A percentile compares a stretch with the other conserved stretches of the same genome.
phyloP scores from a whole-genome alignment of 2,797 vertebrate species.

The Cynodonichthys magdalenae region DNA sequence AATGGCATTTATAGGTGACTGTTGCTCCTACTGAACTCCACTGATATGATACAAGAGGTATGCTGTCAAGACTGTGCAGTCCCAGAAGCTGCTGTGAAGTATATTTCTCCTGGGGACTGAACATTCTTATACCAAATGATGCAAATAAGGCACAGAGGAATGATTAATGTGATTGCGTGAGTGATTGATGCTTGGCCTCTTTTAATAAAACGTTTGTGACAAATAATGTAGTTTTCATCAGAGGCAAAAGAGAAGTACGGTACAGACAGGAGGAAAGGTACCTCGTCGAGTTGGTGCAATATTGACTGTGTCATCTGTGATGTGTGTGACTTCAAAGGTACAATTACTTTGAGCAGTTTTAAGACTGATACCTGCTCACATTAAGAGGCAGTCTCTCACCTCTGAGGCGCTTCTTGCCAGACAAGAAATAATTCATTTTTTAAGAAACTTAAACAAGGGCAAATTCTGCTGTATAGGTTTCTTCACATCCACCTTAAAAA shows the following conservation, averaged over 20 bases:
- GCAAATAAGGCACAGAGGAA: constrained; percentile 69
- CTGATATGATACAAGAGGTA: constrained; percentile 60
- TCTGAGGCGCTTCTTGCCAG: constrained; percentile 80
- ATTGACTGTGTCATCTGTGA: constrained; percentile 80
- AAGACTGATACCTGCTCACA: constrained; percentile 82
- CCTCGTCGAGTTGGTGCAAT: constrained; percentile 78
- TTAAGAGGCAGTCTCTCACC: constrained; percentile 79
- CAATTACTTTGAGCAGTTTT: constrained; percentile 83
- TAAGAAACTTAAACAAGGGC: constrained; percentile 73
- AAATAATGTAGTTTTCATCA: constrained; percentile 70
- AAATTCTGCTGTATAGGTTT: constrained; percentile 70
- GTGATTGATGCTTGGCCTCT: constrained; percentile 75
- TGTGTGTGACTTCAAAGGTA: constrained; percentile 82
- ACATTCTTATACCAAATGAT: constrained; percentile 64
- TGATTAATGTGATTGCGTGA: constrained; percentile 78
- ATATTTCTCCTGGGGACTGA: constrained; percentile 63
- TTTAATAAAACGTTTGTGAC: constrained; percentile 73
- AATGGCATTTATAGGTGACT: constrained; percentile 62
- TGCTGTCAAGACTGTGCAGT: constrained; percentile 61
- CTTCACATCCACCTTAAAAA: constrained; percentile 78
- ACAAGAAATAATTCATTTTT: constrained; percentile 79
- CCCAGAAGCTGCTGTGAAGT: constrained; percentile 56
- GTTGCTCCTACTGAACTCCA: constrained; percentile 57
- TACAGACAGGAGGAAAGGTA: constrained; percentile 67
- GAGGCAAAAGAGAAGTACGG: constrained; percentile 50